Evolutionary conservation across 2,113 vertebrate genomes (phyloP).

Genomic region (Chaenogobius annularis): DNA sequence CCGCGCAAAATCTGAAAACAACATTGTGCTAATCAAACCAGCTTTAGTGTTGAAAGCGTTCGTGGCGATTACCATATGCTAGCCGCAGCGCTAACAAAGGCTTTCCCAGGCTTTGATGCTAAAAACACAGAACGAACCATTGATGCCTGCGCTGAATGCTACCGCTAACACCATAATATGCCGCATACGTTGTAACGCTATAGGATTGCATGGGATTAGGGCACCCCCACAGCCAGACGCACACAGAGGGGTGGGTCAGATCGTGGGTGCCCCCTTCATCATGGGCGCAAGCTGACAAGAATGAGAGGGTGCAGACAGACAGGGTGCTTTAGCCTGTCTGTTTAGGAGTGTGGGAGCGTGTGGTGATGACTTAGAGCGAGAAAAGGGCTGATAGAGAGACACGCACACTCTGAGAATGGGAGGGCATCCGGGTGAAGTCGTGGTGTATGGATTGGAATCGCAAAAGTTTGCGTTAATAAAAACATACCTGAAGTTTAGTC

Average conservation of each 20-base stretch:
- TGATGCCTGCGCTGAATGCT: constrained; percentile 52
- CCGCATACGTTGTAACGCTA: constrained; percentile 61
- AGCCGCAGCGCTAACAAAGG: constrained; percentile 43
- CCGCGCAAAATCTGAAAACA: constrained; percentile 43
- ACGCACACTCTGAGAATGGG: constrained; percentile 19
- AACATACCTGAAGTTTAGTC: not conserved
- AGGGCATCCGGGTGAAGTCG: not conserved
- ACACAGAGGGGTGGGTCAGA: constrained; percentile 16
- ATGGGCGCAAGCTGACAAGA: constrained; percentile 67
- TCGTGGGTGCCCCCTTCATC: constrained; percentile 53
- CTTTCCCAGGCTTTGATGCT: constrained; percentile 48
- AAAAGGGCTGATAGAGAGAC: constrained; percentile 70
- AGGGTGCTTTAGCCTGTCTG: constrained; percentile 76
- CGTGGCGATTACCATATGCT: constrained; percentile 50
- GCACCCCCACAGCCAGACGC: constrained; percentile 19
- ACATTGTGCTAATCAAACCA: constrained; percentile 42
- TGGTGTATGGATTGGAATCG: not conserved
- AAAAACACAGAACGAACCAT: constrained; percentile 59
- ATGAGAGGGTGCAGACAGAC: constrained; percentile 63
- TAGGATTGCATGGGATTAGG: constrained; percentile 57
- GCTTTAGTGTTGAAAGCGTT: constrained; percentile 39
- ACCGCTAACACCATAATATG: constrained; percentile 50
- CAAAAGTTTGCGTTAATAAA: not conserved
- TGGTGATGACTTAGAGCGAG: constrained; percentile 50
- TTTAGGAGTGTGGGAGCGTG: constrained; percentile 75